Conservation (phyloP, 2,888 invertebrate genomes). For the Pandemis heparana region DNA sequence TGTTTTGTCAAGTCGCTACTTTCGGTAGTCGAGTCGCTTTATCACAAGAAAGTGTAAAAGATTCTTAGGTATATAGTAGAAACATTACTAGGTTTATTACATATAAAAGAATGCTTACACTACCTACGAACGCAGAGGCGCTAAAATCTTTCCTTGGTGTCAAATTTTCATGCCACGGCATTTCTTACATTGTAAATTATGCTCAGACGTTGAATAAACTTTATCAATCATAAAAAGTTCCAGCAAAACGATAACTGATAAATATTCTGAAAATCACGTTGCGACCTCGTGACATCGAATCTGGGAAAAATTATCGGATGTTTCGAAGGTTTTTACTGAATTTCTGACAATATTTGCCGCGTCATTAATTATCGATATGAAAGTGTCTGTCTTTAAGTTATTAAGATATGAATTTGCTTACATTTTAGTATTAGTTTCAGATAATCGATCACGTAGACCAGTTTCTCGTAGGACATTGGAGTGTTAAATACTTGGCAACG, state of each 20-base stretch:
- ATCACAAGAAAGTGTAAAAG: too few species aligned
- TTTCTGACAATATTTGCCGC: neutral
- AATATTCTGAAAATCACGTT: conserved; percentile 6
- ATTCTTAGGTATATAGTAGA: too few species aligned
- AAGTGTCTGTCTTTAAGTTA: neutral
- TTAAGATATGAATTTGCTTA: neutral
- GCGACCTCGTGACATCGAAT: conserved; percentile 4
- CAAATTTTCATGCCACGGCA: neutral
- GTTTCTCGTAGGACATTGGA: neutral
- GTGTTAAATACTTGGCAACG: too few species aligned
- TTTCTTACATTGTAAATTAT: neutral
- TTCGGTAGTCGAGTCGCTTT: too few species aligned
- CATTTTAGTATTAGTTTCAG: neutral
- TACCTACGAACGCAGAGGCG: too few species aligned
- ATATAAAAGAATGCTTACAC: too few species aligned
- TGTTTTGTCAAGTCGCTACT: too few species aligned
- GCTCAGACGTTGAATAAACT: neutral
- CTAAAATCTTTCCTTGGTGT: too few species aligned
- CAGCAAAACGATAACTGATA: conserved; percentile 4
- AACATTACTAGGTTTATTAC: too few species aligned
- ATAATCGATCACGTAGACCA: conserved; percentile 1
- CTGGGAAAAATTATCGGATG: conserved; percentile 4
- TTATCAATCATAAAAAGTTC: neutral
- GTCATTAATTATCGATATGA: conserved; percentile 11
- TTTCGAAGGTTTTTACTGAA: neutral